Evolutionary conservation across 2,113 vertebrate genomes (phyloP).

Genomic region (Mesoclemmys tuberculata): DNA sequence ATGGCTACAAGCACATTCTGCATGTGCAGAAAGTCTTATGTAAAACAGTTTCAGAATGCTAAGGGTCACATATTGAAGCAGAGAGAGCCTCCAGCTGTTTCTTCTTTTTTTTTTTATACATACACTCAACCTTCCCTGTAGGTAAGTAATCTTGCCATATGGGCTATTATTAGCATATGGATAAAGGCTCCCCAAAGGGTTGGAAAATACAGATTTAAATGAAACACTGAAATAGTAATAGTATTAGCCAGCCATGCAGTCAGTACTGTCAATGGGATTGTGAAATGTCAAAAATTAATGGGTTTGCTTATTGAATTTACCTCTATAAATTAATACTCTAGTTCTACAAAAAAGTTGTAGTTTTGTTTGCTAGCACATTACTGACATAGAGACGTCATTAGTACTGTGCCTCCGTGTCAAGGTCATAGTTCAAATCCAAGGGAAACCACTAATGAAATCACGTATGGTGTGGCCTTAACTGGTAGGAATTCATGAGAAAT

Average conservation of each 20-base stretch:
- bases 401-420: not conserved
- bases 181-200: not conserved
- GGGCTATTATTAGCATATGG: not conserved
- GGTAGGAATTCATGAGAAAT: not conserved
- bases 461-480: not conserved
- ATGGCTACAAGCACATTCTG: not conserved
- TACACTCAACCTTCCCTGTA: not conserved
- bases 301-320: not conserved
- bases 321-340: not conserved
- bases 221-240: not conserved
- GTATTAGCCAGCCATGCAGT: not conserved
- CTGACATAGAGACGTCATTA: not conserved
- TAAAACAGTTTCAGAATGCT: not conserved
- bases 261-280: not conserved
- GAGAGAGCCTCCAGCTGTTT: not conserved
- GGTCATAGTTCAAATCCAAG: not conserved
- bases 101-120: not conserved
- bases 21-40: not conserved
- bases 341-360: not conserved
- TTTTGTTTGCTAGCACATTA: not conserved
- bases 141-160: not conserved
- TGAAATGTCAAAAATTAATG: not conserved
- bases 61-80: not conserved
- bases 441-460: not conserved
- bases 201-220: not conserved